Percentiles rank a stretch among this genome's conserved stretches.
phyloP scores from a whole-genome alignment of 1,140 invertebrate genomes.

The Pseudachorutes palmiensis region DNA sequence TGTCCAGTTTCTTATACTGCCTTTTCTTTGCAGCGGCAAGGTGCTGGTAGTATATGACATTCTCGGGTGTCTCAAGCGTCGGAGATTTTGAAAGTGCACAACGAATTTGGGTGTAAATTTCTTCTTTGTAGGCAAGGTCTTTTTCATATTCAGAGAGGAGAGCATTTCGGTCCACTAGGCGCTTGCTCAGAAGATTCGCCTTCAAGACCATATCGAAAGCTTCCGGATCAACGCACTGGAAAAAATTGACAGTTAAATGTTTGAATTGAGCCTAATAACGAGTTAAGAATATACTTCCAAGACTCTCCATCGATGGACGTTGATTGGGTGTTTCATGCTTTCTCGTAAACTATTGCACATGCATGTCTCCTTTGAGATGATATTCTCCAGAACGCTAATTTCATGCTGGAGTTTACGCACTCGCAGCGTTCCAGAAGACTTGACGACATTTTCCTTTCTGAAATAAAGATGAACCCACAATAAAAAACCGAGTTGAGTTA shows the following conservation, averaged over 20 bases:
- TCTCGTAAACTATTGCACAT: conserved; percentile 29
- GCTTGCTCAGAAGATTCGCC: conserved; percentile 28
- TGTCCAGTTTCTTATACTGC: conserved; percentile 17
- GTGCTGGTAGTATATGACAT: conserved; percentile 17
- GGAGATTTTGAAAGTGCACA: conserved; percentile 16
- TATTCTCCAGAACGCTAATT: conserved; percentile 30
- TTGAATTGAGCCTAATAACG: too few species aligned
- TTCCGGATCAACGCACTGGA: conserved; percentile 21
- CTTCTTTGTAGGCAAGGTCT: conserved; percentile 23
- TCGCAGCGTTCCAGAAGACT: background rate
- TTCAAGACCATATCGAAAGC: conserved; percentile 29
- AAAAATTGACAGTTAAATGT: background rate
- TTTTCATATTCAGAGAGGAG: background rate
- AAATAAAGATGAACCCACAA: background rate
- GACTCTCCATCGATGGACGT: conserved; percentile 35
- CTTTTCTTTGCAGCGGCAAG: conserved; percentile 18
- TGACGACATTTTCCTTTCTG: conserved; percentile 13
- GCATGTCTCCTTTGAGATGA: conserved; percentile 31
- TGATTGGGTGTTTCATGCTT: conserved; percentile 25
- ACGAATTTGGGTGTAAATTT: conserved; percentile 25
- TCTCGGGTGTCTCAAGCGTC: conserved; percentile 32
- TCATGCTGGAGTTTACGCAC: conserved; percentile 21
- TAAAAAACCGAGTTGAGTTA: background rate
- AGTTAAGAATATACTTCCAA: conserved; percentile 24
- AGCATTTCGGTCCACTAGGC: conserved; percentile 26